Evolutionary conservation across 2,888 invertebrate genomes (phyloP).

Genomic region (Temnothorax unifasciatus): DNA sequence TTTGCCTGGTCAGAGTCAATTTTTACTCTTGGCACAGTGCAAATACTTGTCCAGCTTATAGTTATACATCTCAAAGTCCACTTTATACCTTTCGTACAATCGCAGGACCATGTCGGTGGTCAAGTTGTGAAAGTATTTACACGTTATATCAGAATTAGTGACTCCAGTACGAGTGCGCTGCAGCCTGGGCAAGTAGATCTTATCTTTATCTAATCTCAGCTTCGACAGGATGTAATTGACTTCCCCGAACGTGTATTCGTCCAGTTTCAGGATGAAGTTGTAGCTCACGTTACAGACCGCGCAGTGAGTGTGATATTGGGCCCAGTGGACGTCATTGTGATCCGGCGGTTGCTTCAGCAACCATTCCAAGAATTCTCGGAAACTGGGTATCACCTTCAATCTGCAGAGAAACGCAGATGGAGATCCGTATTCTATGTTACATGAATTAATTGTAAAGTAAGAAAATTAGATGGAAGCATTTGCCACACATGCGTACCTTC

Average conservation of each 20-base stretch:
- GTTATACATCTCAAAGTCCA: conserved; percentile 85
- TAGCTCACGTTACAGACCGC: conserved; percentile 81
- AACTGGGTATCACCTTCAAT: conserved; percentile 82
- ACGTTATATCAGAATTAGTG: conserved; percentile 79
- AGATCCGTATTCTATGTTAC: neutral
- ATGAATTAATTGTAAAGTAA: conserved; percentile 7
- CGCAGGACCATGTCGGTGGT: conserved; percentile 75
- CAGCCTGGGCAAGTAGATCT: conserved; percentile 74
- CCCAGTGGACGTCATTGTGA: conserved; percentile 84
- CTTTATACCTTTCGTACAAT: conserved; percentile 81
- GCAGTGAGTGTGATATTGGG: conserved; percentile 82
- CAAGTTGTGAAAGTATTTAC: conserved; percentile 82
- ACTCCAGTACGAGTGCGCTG: conserved; percentile 77
- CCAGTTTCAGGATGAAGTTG: conserved; percentile 81
- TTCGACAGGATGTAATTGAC: conserved; percentile 78
- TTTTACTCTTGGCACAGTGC: conserved; percentile 73
- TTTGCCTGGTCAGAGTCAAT: neutral
- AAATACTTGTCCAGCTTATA: conserved; percentile 80
- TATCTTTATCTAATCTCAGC: conserved; percentile 68
- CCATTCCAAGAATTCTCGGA: conserved; percentile 83
- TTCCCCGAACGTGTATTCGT: conserved; percentile 78
- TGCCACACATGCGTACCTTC: conserved; percentile 78
- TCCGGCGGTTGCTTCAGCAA: conserved; percentile 76
- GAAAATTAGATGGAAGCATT: neutral
- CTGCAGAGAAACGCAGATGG: conserved; percentile 64